These are phyloP conservation scores for Drusus annulatus DNA, from an alignment of 1,140 invertebrate genomes.

Conservation along the genomic window DNA sequence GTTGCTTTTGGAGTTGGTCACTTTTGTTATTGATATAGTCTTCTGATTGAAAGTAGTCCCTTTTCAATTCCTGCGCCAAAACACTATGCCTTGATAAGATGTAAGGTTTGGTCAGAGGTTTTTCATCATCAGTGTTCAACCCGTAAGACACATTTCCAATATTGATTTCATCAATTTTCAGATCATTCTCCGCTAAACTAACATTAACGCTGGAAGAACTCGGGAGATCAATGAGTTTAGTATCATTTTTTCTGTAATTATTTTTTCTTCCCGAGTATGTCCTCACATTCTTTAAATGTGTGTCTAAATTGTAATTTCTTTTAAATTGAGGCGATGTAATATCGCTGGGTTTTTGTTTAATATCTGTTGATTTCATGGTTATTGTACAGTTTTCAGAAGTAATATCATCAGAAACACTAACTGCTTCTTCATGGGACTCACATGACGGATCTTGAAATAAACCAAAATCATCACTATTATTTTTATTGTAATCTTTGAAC, in stretches of 20 bases:
- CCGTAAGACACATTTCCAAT: background rate
- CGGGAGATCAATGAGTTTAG: constrained; percentile 37
- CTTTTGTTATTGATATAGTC: no score
- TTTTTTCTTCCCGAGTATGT: constrained; percentile 26
- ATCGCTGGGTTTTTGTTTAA: no score
- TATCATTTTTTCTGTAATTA: constrained; percentile 21
- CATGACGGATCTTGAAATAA: no score
- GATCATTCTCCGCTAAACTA: constrained; percentile 53
- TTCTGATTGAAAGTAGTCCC: no score
- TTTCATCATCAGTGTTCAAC: background rate
- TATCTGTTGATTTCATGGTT: no score
- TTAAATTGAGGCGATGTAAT: background rate
- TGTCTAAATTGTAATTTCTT: background rate
- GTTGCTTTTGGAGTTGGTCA: no score
- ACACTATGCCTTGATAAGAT: background rate
- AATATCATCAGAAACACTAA: no score
- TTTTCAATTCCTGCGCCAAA: background rate
- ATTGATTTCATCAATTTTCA: constrained; percentile 28
- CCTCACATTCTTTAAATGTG: background rate
- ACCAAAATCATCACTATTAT: no score
- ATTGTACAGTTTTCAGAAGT: no score
- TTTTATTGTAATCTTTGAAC: no score
- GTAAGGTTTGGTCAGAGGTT: background rate
- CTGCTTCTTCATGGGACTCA: no score
- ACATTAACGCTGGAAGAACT: constrained; percentile 55